Base-by-base conservation (phyloP, 2,797 vertebrate genomes). In the Morus bassanus region DNA sequence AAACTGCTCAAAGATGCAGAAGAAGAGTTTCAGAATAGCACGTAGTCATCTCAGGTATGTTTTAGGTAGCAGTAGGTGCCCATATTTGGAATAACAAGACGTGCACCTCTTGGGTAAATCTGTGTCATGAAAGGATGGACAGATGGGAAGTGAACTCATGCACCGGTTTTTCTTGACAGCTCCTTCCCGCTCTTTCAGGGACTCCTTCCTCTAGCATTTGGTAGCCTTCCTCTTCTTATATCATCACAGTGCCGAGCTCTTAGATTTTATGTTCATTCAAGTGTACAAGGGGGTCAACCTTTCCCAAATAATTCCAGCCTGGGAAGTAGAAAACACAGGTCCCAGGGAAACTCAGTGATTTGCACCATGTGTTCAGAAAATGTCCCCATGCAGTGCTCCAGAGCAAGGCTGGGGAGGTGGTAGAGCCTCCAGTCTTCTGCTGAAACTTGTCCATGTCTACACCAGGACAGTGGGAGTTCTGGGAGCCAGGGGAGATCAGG, bases 351-450 rank as follows among this genome's bases (percentile, higher is more conserved):
- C 17, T 35, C n/a, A 48, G 18, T 39, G 31, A 73, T 81, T 68
- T 68, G 30, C 69, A 56, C 43, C 11, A 23, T 17, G 9, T 51
- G 37, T 69, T 74, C 41, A 65, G 67, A 69, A 65, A 61, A 77
- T 16, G 24, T 56, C 41, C 21, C 59, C 3, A 2, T 31, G 22
- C 1, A 0, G 39, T 82, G 25, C 27, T 72, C 43, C 3, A 1
- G 35, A 79, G 27, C 33, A 68, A 72, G 39, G 18, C 17, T 2
- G 2, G 5, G 43, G 31, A 61, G 31, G 51, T 51, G 13, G 27
- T 8, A 77, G 17, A 43, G 37, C 43, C 16, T 85, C n/a, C 21
- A 64, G 28, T 59, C 41, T 89, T 90, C 64, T 84, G 31, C 14
- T 43, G 31, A 88, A 84, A 14, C 30, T 57, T 87, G 24, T 39